A percentile compares a stretch with the other conserved stretches of the same genome.
Conservation (phyloP, 2,113 vertebrate species). For the Nothocercus nigrocapillus region DNA sequence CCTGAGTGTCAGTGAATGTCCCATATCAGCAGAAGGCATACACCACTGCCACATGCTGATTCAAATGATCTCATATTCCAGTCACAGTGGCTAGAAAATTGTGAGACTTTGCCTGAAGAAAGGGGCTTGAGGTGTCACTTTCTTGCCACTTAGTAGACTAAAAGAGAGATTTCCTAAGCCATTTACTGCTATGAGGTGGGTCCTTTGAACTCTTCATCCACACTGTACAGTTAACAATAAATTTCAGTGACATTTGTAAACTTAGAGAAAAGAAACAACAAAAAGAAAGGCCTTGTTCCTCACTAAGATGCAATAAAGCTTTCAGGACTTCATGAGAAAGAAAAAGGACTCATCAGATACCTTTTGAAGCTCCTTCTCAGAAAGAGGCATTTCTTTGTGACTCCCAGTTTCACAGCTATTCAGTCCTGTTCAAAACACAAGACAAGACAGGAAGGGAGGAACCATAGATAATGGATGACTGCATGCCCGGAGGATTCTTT, state of each 20-base stretch:
- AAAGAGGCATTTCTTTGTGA: background rate
- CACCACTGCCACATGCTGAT: background rate
- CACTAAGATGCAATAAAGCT: background rate
- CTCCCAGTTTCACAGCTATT: background rate
- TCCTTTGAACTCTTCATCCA: background rate
- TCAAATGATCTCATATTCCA: background rate
- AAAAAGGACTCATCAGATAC: background rate
- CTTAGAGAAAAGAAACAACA: background rate
- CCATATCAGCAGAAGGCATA: background rate
- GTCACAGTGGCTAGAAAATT: background rate
- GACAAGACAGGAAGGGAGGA: accelerated
- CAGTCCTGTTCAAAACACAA: background rate
- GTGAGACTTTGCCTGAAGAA: background rate
- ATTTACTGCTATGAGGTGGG: background rate
- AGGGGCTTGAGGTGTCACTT: background rate
- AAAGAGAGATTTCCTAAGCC: background rate
- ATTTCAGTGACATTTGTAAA: background rate
- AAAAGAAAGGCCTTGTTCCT: background rate
- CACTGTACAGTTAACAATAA: background rate
- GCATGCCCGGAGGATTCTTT: background rate
- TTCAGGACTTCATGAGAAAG: background rate
- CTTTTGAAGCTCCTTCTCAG: background rate
- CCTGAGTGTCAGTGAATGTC: background rate
- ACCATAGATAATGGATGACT: background rate
- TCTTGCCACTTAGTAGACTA: background rate